Evolutionary conservation across 2,113 vertebrate species (phyloP), one percentile per base, ranked within the genome.

Genomic region (Oxygymnocypris stewartii): DNA sequence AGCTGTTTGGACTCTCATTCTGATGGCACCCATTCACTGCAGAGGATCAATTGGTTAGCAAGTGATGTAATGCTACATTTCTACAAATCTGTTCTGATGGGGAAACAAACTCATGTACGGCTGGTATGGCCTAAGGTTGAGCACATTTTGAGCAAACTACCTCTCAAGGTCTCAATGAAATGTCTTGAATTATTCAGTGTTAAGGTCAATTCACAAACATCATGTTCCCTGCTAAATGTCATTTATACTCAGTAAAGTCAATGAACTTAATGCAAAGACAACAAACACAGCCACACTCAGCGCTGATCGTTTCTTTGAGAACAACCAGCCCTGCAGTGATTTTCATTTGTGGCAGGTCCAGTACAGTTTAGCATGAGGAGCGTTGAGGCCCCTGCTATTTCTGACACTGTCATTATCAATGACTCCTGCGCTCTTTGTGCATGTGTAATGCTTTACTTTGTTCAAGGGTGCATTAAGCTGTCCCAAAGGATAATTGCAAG

Each of bases 381-480:
- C 44, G 2, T 47, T 20, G 25, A 85, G 84, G 74, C 75, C 84
- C 57, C 75, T 16, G 76, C 76, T 71, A 18, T 67, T 65, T 78
- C 42, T 51, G 75, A 79, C 57, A 47, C 76, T 61, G 65, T 63
- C 74, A 40, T 82, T 81, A 79, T 57, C 49, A 75, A 84, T 89
- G 65, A 87, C 86, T 90, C 89, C 85, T 14, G 87, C 73, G 11
- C 75, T 47, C 76, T 88, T 85, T 42, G 14, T 81, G 63, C 93
- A 93, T 81, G 85, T 91, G 91, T 92, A 90, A 92, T 91, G 91
- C 87, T 90, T 92, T 89, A 91, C 91, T 92, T 90, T 92, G 91
- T 91, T 91, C 89, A 87, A 61, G 87, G 82, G 88, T 91, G 82
- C 57, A 90, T 91, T 91, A 85, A 89, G 90, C 88, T 87, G 84